A percentile compares a stretch with the other conserved stretches of the same genome.
Conservation (phyloP, 2,888 invertebrate species). For the Didymodactylos carnosus region DNA sequence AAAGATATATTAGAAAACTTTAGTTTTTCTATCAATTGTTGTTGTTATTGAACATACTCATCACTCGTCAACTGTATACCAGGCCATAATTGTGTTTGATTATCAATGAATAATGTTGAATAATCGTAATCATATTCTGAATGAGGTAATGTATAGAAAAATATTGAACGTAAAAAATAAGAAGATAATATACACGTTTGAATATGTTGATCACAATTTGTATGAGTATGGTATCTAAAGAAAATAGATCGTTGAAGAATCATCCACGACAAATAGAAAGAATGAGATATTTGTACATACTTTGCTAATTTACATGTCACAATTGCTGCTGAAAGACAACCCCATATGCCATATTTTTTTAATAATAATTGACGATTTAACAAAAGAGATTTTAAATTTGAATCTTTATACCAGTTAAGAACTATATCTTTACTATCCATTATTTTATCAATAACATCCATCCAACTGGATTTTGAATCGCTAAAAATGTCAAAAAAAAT, state of each 20-base stretch:
- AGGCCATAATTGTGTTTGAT: conserved; percentile 23
- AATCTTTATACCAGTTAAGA: not conserved
- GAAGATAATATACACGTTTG: conserved; percentile 31
- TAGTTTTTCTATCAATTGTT: not conserved
- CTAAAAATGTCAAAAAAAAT: not conserved
- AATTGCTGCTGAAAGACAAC: conserved; percentile 28
- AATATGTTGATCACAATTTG: conserved; percentile 26
- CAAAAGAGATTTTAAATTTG: not conserved
- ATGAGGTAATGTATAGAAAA: conserved; percentile 30
- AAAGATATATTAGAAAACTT: not conserved
- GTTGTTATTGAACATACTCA: no score
- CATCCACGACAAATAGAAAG: not conserved
- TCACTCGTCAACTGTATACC: conserved; percentile 30
- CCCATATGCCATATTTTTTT: conserved; percentile 31
- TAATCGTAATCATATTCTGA: conserved; percentile 31
- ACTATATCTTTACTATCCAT: not conserved
- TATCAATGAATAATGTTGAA: conserved; percentile 30
- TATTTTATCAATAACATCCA: not conserved
- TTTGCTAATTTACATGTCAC: conserved; percentile 32
- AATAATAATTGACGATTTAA: conserved; percentile 15
- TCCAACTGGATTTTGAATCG: not conserved
- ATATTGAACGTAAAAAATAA: conserved; percentile 23
- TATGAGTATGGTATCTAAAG: conserved; percentile 28
- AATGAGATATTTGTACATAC: conserved; percentile 21
- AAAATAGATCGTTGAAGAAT: not conserved